A percentile compares a stretch with the other conserved stretches of the same genome.
These are phyloP conservation scores for Microtus oregoni DNA, from an alignment of 2,113 vertebrate species.

Conservation along the genomic window DNA sequence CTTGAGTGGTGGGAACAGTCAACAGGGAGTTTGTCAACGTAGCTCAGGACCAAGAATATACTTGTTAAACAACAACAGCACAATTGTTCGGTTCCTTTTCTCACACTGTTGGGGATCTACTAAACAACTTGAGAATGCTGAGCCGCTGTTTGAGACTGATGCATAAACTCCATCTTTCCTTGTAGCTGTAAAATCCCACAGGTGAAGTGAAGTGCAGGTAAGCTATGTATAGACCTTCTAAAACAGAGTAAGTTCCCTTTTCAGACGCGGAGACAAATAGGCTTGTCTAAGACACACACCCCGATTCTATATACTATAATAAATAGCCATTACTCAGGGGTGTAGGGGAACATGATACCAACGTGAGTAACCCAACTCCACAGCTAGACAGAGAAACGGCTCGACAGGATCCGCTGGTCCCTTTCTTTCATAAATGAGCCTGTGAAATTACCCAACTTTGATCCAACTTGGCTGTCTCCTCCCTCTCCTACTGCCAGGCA, in stretches of 20 bases:
- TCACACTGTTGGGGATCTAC: not conserved
- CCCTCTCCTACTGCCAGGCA: conserved; percentile 4
- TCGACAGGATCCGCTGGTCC: not conserved
- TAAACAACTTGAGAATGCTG: not conserved
- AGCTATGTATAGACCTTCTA: not conserved
- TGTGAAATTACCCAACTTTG: conserved; percentile 64
- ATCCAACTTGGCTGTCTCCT: conserved; percentile 48
- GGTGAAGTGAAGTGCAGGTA: too few species aligned
- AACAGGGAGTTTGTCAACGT: not conserved
- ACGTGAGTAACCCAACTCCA: conserved; percentile 64
- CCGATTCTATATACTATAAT: not conserved
- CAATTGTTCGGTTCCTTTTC: not conserved
- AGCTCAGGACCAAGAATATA: not conserved
- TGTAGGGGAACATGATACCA: conserved; percentile 17
- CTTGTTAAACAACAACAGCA: not conserved
- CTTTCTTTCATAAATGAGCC: conserved; percentile 55
- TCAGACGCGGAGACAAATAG: conserved; percentile 13
- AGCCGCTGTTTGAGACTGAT: conserved; percentile 7
- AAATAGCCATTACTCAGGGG: not conserved
- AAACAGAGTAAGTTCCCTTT: not conserved
- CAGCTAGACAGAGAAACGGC: not conserved
- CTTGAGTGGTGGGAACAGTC: not conserved
- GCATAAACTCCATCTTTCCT: not conserved
- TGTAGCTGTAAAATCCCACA: not conserved
- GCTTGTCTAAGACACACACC: not conserved